Base-by-base conservation (phyloP, 2,113 vertebrate genomes). In the Menura novaehollandiae region DNA sequence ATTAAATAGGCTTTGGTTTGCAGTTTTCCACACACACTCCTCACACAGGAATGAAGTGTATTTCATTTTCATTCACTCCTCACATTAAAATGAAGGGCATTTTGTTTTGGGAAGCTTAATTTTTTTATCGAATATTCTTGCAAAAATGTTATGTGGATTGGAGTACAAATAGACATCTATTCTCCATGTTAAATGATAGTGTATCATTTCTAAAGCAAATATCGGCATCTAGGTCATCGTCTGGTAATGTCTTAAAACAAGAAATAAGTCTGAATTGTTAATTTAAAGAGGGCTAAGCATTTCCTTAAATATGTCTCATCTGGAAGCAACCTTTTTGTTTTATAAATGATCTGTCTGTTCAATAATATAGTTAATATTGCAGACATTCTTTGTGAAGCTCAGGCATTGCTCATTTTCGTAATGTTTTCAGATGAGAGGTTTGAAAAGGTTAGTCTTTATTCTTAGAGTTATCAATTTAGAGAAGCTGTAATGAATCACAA, bases 91-190 rank as follows among this genome's bases (percentile, higher is more conserved):
- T 62, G 46, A 60, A 59, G 55, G 24, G 13, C 73, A 76, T 95
- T 96, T 97, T 71, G 82, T 96, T 95, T 97, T 68, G 63, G 71
- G 84, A 97, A 96, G 35, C 64, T 88, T 96, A 92, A 74, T 83
- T 95, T 96, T 96, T 95, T 95, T 52, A 85, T 93, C 89, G 88
- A 89, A 81, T 91, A 88, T 95, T 94, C 82, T 67, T 95, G 91
- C 89, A 95, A 94, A 88, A 94, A 89, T 84, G 66, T 78, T 93
- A 51, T 66, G 47, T 91, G 69, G 43, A 86, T 69, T 80, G 58
- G 64, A 97, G 56, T 83, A 87, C 51, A 94, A 88, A 94, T 91
- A 91, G 81, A 46, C 56, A 89, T 96, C 85, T 89, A 74, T 97
- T 97, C 84, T 94, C 74, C 18, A 23, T 82, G 74, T 95, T 95